Evolutionary conservation across 2,888 invertebrate species (phyloP), one percentile per base, ranked within the genome.

Genomic region (Graphium colonna): DNA sequence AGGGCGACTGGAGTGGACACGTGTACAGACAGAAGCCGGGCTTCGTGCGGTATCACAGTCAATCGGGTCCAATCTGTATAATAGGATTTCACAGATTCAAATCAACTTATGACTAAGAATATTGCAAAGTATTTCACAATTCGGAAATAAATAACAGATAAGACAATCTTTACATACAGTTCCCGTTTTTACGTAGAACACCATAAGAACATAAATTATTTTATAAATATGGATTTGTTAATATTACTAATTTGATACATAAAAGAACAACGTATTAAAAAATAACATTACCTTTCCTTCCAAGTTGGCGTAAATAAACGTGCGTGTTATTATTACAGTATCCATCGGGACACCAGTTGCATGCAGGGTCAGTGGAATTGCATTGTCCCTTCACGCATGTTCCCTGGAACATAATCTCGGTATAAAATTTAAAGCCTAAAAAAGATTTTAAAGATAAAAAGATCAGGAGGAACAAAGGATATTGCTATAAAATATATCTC

Each of bases 291-390:
- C 88, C 86, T 72, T 77, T 81, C n/a, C n/a, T n/a, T 17, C 72
- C 72, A 1, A 88, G 72, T 55, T 73, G 74, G 42, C 74, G 71
- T 1, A 71, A 75, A 60, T 86, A 82, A 7, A 79, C 59, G 44
- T 83, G 75, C 0, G 89, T 88, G 60, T 87, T 86, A 55, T 89
- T 88, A 60, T 79, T 82, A 67, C 89, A 89, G 67, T 85, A 85
- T 0, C 88, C 89, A 52, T 86, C 85, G 3, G 85, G 82, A 52
- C 89, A 89, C 84, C 85, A 86, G 72, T 86, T 86, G 73, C 89
- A 88, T 10, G 59, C 61, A 0, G 81, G 68, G 56, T 89, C 89
- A 0, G 84, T 75, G 10, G 75, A 65, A 63, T 85, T 85, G 68
- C 89, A 89, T 36, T 84, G 81, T 0, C 89, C 89, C 56, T 75